Conservation (phyloP, 1,140 invertebrate genomes). For the Drosophila kepulauana region DNA sequence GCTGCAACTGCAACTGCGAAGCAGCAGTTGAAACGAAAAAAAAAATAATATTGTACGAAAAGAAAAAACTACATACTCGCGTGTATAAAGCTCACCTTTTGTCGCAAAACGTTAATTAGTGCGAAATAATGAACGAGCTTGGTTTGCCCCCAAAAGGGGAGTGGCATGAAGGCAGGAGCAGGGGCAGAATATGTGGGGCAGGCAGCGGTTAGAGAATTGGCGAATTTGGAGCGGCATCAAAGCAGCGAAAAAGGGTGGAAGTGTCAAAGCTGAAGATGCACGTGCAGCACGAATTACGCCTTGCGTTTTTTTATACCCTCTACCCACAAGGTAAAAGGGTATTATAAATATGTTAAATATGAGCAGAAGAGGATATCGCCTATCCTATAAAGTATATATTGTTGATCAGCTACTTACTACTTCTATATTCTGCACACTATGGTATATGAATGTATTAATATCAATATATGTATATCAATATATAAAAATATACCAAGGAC, state of each 20-base stretch:
- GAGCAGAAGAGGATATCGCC: too few species aligned
- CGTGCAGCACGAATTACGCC: slow-evolving; percentile 19
- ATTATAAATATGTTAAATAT: too few species aligned
- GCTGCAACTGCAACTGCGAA: slow-evolving; percentile 18
- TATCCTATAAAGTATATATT: too few species aligned
- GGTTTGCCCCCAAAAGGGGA: background rate
- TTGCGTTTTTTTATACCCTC: background rate
- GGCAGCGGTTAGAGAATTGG: background rate
- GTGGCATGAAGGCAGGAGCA: background rate
- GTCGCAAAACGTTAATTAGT: slow-evolving; percentile 78
- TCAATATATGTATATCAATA: too few species aligned
- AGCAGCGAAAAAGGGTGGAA: slow-evolving; percentile 4
- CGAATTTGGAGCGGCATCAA: background rate
- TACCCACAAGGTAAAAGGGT: too few species aligned
- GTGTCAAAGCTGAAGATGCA: slow-evolving; percentile 31
- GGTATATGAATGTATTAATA: too few species aligned
- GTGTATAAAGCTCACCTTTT: slow-evolving; percentile 62
- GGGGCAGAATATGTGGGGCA: background rate
- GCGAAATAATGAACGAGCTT: slow-evolving; percentile 73
- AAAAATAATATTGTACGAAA: background rate
- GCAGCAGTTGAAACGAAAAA: slow-evolving; percentile 2
- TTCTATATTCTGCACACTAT: too few species aligned
- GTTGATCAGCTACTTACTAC: too few species aligned
- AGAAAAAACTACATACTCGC: slow-evolving; percentile 23
- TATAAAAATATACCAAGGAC: too few species aligned